Conservation (phyloP, 2,113 vertebrate genomes). For the Ictalurus punctatus region DNA sequence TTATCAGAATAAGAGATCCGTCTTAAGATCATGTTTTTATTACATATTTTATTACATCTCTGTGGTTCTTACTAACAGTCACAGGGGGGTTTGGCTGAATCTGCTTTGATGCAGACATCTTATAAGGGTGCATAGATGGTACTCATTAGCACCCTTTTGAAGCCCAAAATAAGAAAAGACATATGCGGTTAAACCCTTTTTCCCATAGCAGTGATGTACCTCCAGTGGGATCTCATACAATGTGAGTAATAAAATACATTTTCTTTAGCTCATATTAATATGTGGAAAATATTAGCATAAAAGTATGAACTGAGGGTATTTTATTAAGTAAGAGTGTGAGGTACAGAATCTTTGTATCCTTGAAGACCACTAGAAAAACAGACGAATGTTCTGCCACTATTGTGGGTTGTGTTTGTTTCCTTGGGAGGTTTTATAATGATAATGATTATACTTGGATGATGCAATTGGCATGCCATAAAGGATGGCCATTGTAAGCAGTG, state of each 20-base stretch:
- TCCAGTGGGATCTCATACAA: neutral
- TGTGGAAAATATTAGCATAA: neutral
- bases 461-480: neutral
- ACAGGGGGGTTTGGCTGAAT: neutral
- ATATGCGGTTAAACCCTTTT: neutral
- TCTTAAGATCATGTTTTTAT: neutral
- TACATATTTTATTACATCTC: neutral
- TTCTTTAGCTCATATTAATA: neutral
- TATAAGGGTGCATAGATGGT: neutral
- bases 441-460: conserved; percentile 25
- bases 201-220: neutral
- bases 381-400: neutral
- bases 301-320: neutral
- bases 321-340: neutral
- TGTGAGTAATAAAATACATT: neutral
- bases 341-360: neutral
- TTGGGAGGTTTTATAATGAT: neutral
- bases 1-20: neutral
- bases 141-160: neutral
- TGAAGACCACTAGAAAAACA: conserved; percentile 3
- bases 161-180: neutral
- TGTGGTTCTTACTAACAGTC: neutral
- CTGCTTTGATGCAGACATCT: neutral
- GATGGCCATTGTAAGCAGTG: neutral
- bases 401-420: neutral